Base-by-base conservation (phyloP, 2,888 invertebrate genomes). In the Sesamia inferens region DNA sequence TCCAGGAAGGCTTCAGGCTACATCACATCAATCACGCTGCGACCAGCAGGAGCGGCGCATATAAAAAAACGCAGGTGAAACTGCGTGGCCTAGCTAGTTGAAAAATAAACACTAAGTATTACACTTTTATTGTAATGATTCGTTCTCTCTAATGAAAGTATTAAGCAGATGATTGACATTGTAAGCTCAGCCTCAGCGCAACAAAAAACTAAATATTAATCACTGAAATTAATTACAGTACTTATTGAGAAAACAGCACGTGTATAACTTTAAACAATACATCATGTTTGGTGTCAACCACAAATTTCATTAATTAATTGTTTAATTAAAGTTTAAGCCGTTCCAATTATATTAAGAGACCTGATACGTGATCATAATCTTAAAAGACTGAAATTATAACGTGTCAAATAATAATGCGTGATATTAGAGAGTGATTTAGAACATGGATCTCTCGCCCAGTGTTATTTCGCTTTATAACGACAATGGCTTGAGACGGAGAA, bases 381-480 rank as follows among this genome's bases (percentile, higher is more conserved):
- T 22, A 19, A 22, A 22, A 3, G 31, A 19, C 13, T 42, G 5
- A 42, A 19, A 39, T 44, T 11, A 31, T 51, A 42, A 62, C 11
- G 47, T 7, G 13, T 47, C 14, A 61, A 61, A 22, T 16, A 13
- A 59, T 77, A n/a, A 42, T 24, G 7, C 54, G 14, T 62, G 22
- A 47, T 16, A 42, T 61, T 64, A 48, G 6, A 75, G 81, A 78
- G 42, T 58, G 39, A 11, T 70, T 51, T 64, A n/a, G 48, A 11
- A 51, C 42, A 69, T 76, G 13, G 54, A 10, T 42, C 58, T 13
- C 42, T 57, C 54, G 62, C 66, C 55, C 14, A 57, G 51, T 66
- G 75, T 55, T 66, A 58, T 58, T 67, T 63, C 55, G 48, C 63
- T 68, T 59, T 58, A 70, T 55, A 67, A 70, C 59, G 67, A 76